Evolutionary conservation across 2,888 invertebrate species (phyloP), one percentile per base, ranked within the genome.

Genomic region (Zootermopsis nevadensis): DNA sequence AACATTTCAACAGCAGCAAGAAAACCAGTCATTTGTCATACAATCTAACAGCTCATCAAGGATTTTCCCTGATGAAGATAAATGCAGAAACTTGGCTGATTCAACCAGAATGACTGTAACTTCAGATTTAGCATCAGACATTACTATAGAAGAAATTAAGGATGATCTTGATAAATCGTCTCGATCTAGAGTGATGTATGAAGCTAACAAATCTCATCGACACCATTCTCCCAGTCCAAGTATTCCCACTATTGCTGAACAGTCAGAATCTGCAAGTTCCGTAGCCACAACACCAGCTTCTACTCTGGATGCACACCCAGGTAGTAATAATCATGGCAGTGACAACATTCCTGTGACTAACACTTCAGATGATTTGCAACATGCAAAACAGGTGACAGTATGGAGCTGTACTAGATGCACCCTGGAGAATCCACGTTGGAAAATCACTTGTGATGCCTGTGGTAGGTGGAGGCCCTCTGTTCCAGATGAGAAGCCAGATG

Each of bases 401-500:
- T 93, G 93, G 94, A 88, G 88, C n/a, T 94, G 94, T 87, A 90
- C 91, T 0, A 90, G 90, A 84, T 94, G 94, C 86, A 93, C 93
- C 1, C 88, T 92, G 77, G 91, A 92, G 86, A 94, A 94, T 88
- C 91, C 91, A 48, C 91, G 92, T 82, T 92, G 92, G 90, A 89
- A 93, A 85, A 92, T 93, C 24, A 93, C 93, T 60, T 94, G 94
- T 88, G 92, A 92, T 85, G 91, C 92, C 30, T 94, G 94, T 86
- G 91, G 91, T 35, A 89, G 89, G 67, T 91, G 91, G 85, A 91
- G 91, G 86, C 91, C 91, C 0, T 90, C 90, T 85, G 33, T 66
- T 55, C 48, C 48, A 31, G 80, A 84, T 31, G 77, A 82, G 15
- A 30, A 19, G n/a, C 31, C 19, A 31, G 67, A 69, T n/a, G 12